These are phyloP conservation scores for Nansenia antarctica DNA, from an alignment of 2,113 vertebrate species.

Conservation along the genomic window DNA sequence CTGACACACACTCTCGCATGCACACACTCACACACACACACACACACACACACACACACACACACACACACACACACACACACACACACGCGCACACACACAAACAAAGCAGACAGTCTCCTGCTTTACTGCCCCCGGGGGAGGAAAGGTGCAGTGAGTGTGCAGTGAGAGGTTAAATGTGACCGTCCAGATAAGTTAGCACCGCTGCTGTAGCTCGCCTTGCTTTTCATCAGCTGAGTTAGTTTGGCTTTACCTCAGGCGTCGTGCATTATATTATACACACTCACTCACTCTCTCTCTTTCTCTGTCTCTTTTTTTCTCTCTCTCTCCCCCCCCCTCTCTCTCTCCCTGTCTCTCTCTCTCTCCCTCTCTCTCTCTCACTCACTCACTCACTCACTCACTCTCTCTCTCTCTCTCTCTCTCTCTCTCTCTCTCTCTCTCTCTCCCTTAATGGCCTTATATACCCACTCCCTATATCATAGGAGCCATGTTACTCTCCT, in stretches of 20 bases:
- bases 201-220: not conserved
- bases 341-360: too few relatives aligned
- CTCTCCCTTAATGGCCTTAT: conserved; percentile 32
- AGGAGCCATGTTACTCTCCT: conserved; percentile 52
- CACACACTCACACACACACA: too few relatives aligned
- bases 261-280: conserved; percentile 26
- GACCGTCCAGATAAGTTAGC: conserved; percentile 37
- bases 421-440: not conserved
- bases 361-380: conserved; percentile 20
- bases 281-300: conserved; percentile 37
- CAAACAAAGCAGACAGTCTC: conserved; percentile 20
- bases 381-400: conserved; percentile 16
- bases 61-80: not conserved
- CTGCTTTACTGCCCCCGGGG: conserved; percentile 24
- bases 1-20: too few relatives aligned
- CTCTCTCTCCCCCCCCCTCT: conserved; percentile 1
- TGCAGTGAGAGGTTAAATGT: conserved; percentile 29
- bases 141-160: conserved; percentile 14
- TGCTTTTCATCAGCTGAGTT: conserved; percentile 18
- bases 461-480: conserved; percentile 48
- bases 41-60: too few relatives aligned
- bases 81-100: conserved; percentile 27
- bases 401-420: not conserved
- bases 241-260: conserved; percentile 20
- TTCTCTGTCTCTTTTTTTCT: not conserved